Evolutionary conservation across 2,797 vertebrate genomes (phyloP).

Genomic region (Clarias pachynema): DNA sequence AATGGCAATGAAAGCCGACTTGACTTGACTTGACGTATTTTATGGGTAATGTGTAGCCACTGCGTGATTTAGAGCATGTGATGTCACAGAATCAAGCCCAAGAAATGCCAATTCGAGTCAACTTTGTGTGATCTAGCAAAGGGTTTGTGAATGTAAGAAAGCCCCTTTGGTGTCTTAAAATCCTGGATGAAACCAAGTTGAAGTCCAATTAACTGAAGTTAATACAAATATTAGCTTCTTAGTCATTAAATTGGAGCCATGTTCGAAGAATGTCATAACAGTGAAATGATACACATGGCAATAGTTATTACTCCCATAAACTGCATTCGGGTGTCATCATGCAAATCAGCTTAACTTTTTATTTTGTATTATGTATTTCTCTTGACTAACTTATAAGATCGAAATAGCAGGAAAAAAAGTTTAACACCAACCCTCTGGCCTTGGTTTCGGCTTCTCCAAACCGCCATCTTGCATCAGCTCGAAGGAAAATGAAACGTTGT

Average conservation of each 20-base stretch:
- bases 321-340: constrained; percentile 6
- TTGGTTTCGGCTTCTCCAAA: constrained; percentile 85
- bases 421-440: constrained; percentile 79
- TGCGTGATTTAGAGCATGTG: no score
- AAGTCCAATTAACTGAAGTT: constrained; percentile 10
- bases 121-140: no score
- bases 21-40: no score
- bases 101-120: no score
- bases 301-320: constrained; percentile 32
- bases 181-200: neutral
- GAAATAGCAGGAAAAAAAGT: neutral
- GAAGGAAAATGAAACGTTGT: constrained; percentile 87
- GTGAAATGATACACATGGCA: constrained; percentile 29
- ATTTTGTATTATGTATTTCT: neutral
- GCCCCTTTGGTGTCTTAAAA: neutral
- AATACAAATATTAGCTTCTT: constrained; percentile 26
- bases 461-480: constrained; percentile 89
- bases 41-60: no score
- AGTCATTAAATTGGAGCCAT: constrained; percentile 19
- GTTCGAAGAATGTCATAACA: constrained; percentile 24
- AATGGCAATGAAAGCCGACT: no score
- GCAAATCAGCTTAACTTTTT: constrained; percentile 11
- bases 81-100: no score
- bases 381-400: neutral
- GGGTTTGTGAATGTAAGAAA: no score